Base-by-base conservation (phyloP, 2,888 invertebrate species). In the Sylvicola cinctus region DNA sequence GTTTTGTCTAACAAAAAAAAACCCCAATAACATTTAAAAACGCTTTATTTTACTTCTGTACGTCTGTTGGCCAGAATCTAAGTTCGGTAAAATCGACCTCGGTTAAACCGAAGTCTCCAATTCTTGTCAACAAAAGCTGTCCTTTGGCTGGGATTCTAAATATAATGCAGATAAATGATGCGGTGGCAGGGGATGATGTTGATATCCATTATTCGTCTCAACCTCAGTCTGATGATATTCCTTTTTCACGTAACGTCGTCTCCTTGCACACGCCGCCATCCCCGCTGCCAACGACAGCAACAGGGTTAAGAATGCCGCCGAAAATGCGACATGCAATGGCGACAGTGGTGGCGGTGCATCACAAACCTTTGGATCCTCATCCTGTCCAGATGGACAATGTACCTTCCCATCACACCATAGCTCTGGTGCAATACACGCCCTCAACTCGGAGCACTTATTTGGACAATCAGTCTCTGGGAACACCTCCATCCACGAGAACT, bases 311-410 rank as follows among this genome's bases (percentile, higher is more conserved):
- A 66, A 64, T 8, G 70, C 71, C n/a, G 66, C 70, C 4, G 66
- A 68, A 4, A 71, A 63, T 4, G 68, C 66, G n/a, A 74, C 62
- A 48, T 72, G 74, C 8, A 73, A 65, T 29, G 73, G 61, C 4
- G 76, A 73, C 32, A 76, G 59, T 12, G 71, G 70, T 45, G 72
- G 68, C 37, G 70, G 68, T 42, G 74, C 71, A 16, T 75, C 70
- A 51, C 79, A 79, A 47, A 78, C 78, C 2, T 68, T 64, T 46
- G 78, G 77, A 42, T 75, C 74, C 57, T 81, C 80, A 50, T 81
- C 83, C 52, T 70, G 78, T 2, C 81, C 80, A 4, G 79, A 77
- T 11, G 80, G 81, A 49, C 83, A 83, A 48, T 83, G 79, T 2
- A 68, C 61, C 29, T 72, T 65, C 1, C 80, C 79, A 49, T 83